Evolutionary conservation across 64 coral and sea anemone species (phyloP).

Genomic region (Montipora cactus): DNA sequence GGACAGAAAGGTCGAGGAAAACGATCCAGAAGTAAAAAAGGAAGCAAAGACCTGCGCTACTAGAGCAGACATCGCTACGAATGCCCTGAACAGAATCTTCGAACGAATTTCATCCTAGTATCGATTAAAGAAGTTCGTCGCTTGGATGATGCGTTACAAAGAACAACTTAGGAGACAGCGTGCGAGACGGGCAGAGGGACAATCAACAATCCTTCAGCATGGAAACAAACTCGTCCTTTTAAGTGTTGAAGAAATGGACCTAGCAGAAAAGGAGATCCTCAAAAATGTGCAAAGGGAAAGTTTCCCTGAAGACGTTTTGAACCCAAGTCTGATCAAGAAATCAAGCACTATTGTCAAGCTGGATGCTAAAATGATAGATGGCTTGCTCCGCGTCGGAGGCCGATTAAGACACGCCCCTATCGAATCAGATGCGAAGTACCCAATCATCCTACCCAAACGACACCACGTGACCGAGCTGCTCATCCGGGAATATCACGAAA

Average conservation of each 20-base stretch:
- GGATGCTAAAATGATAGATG: neutral
- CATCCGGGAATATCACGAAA: too few relatives aligned
- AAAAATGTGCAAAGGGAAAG: neutral
- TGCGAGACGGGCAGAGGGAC: too few relatives aligned
- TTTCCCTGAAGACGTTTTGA: neutral
- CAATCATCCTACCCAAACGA: neutral
- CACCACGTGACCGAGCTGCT: too few relatives aligned
- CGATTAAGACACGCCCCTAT: conserved; percentile 47
- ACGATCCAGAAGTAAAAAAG: too few relatives aligned
- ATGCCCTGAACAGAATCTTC: neutral
- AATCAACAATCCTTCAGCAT: neutral
- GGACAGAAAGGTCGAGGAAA: too few relatives aligned
- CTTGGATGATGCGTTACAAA: conserved; percentile 34
- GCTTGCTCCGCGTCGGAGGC: conserved; percentile 15
- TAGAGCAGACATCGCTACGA: neutral
- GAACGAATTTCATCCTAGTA: conserved; percentile 12
- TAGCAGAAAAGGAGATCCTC: neutral
- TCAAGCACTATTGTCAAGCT: conserved; percentile 4
- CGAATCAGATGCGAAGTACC: neutral
- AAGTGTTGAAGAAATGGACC: neutral
- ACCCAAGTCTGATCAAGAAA: neutral
- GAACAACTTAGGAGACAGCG: neutral
- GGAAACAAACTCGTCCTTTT: neutral
- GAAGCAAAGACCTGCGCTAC: neutral
- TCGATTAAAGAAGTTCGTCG: conserved; percentile 29